Evolutionary conservation across 2,113 vertebrate genomes (phyloP).

Genomic region (Acrocephalus kingi): DNA sequence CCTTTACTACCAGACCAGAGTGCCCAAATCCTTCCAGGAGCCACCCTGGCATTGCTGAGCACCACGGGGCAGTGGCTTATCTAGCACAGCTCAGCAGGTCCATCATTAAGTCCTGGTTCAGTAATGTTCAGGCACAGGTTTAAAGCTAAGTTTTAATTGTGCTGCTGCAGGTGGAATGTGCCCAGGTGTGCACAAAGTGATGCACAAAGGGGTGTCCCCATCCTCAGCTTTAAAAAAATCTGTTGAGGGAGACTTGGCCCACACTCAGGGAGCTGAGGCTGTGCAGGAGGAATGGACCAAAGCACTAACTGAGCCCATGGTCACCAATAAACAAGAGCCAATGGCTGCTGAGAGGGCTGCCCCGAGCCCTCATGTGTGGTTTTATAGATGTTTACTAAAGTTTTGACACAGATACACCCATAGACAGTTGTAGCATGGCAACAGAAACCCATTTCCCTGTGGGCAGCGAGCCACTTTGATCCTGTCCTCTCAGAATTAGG

Average conservation of each 20-base stretch:
- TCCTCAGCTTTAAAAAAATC: background rate
- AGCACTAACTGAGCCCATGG: background rate
- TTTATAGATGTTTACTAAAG: background rate
- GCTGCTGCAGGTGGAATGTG: background rate
- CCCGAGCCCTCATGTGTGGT: background rate
- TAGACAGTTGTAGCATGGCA: background rate
- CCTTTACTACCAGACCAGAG: background rate
- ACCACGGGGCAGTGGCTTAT: background rate
- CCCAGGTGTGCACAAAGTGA: background rate
- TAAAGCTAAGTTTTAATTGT: background rate
- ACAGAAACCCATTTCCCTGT: background rate
- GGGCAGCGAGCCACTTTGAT: background rate
- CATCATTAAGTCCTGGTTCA: background rate
- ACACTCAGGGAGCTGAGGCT: background rate
- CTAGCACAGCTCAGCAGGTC: background rate
- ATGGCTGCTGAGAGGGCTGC: background rate
- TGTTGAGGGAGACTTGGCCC: background rate
- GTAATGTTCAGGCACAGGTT: accelerated
- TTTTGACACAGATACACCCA: background rate
- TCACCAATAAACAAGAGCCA: background rate
- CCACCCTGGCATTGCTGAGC: background rate
- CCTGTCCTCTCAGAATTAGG: background rate
- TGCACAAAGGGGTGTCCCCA: background rate
- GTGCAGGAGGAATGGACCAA: background rate
- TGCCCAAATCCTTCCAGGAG: background rate